Evolutionary conservation across 2,113 vertebrate genomes (phyloP).

Genomic region (Mixornis gularis): DNA sequence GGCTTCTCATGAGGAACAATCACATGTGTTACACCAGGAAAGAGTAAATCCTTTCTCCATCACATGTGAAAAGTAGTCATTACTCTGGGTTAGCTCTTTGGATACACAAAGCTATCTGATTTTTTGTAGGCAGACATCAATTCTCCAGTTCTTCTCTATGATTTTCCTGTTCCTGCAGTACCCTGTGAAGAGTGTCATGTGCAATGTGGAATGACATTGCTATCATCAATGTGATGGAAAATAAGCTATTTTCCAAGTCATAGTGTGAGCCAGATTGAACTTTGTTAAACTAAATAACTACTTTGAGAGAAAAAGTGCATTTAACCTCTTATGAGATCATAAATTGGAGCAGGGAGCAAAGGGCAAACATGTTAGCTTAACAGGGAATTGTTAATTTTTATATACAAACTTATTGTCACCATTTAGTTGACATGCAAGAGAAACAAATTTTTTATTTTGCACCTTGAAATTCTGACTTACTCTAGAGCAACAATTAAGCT

Average conservation of each 20-base stretch:
- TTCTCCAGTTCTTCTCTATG: neutral
- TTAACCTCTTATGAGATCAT: neutral
- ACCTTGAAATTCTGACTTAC: neutral
- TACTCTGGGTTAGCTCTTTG: neutral
- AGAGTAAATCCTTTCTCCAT: neutral
- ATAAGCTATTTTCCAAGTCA: neutral
- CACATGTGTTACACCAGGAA: neutral
- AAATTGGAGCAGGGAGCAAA: neutral
- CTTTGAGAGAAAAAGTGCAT: neutral
- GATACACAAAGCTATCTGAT: neutral
- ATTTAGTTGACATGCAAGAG: neutral
- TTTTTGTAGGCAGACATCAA: neutral
- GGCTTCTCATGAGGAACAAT: neutral
- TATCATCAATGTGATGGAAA: no score
- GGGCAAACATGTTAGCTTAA: neutral
- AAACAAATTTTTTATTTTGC: neutral
- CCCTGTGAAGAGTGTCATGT: neutral
- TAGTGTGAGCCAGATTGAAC: neutral
- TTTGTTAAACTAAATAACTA: neutral
- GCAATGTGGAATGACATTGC: no score
- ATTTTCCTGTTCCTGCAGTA: fast-evolving
- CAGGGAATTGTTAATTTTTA: neutral
- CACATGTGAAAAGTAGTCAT: neutral
- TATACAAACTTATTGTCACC: neutral
- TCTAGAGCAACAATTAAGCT: neutral